These are phyloP conservation scores for Ladona fulva DNA, from an alignment of 1,140 invertebrate species.

Conservation along the genomic window DNA sequence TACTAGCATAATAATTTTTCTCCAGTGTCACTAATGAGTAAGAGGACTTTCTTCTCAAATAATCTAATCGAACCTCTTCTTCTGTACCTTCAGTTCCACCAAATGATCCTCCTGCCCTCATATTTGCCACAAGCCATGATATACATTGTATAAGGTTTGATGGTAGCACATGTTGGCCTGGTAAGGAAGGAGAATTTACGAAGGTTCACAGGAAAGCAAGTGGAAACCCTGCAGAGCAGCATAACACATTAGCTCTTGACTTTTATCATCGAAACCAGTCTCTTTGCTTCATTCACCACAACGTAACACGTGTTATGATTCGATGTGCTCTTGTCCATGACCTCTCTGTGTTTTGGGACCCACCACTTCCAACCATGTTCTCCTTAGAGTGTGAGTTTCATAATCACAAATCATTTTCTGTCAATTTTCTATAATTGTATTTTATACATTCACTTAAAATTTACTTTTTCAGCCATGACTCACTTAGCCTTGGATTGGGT, in stretches of 20 bases:
- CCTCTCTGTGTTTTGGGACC: slow-evolving; percentile 43
- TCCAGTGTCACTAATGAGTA: no score
- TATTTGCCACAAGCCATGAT: slow-evolving; percentile 44
- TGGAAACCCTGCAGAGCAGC: background rate
- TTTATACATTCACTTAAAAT: no score
- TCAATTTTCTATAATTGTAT: no score
- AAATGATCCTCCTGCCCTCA: slow-evolving; percentile 39
- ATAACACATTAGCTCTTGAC: slow-evolving; percentile 36
- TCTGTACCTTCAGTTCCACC: slow-evolving; percentile 37
- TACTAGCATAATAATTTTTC: no score
- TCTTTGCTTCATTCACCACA: slow-evolving; percentile 58
- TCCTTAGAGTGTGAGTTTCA: slow-evolving; percentile 44
- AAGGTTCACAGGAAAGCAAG: background rate
- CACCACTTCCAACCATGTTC: slow-evolving; percentile 47
- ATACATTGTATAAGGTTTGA: slow-evolving; percentile 44
- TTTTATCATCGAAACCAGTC: slow-evolving; percentile 48
- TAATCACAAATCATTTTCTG: no score
- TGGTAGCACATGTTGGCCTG: slow-evolving; percentile 36
- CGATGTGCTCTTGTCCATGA: slow-evolving; percentile 53
- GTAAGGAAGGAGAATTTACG: slow-evolving; percentile 28
- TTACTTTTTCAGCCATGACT: slow-evolving; percentile 47
- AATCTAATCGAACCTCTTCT: background rate
- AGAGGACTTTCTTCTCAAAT: background rate
- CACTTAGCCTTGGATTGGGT: slow-evolving; percentile 79
- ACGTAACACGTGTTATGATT: slow-evolving; percentile 36